Base-by-base conservation (phyloP, 2,888 invertebrate genomes). In the Heliconius charithonia region DNA sequence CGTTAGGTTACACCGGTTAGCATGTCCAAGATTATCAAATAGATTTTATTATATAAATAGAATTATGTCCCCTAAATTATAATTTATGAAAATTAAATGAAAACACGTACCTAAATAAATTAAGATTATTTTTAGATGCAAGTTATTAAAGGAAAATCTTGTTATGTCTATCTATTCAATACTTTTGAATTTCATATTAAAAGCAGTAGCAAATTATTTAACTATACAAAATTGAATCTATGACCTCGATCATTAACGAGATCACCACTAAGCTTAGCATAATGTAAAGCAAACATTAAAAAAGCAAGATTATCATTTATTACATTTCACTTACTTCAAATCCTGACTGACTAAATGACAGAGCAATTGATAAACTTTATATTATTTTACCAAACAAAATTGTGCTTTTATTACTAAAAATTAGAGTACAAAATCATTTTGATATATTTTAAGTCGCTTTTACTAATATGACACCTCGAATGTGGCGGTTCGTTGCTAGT, bases 341-440 rank as follows among this genome's bases (percentile, higher is more conserved):
- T 73, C 32, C 65, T 67, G 59, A 77, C 37, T 73, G 72, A 66
- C 73, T 66, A 67, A 66, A 51, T 73, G 77, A 77, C 72, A 73
- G 72, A 51, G 37, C 37, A 16, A 73, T 67, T 59, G 73, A 73
- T 67, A 77, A 73, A 67, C 37, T 41, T 67, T 16, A 73, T 29
- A 41, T 12, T 16, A 56, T 37, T 41, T 51, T 13, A 32, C 19
- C 22, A 70, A 29, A 32, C n/a, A 19, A 74, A 80, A 56, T 62
- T 74, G n/a, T 37, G 45, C 59, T 59, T 70, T 37, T 81, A 76
- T 10, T 10, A 16, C 32, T 65, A 41, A 9, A 41, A 29, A 19
- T 29, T 86, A 86, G 83, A 82, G 82, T 81, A 81, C 83, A 79
- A 77, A 75, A 27, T 81, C 37, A 59, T 66, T 77, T 75, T 41